Conservation (phyloP, 2,797 vertebrate genomes). For the Masticophis lateralis region DNA sequence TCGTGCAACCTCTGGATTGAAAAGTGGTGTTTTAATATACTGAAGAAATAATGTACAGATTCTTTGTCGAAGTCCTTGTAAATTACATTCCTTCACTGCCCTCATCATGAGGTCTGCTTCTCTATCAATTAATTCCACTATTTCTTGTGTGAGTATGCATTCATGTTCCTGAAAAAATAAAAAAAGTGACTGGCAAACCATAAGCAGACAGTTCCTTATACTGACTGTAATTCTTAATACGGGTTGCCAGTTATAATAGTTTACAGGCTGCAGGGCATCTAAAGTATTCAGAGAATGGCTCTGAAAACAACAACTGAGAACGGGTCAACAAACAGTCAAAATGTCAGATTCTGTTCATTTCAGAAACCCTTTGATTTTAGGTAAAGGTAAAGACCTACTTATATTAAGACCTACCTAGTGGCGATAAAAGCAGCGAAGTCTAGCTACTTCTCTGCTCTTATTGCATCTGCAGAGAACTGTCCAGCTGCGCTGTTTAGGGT, state of each 20-base stretch:
- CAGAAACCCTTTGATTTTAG: background rate
- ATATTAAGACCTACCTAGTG: no score
- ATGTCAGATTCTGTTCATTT: background rate
- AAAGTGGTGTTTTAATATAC: constrained; percentile 85
- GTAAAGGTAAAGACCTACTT: no score
- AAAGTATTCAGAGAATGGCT: background rate
- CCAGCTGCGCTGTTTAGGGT: no score
- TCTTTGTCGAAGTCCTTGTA: constrained; percentile 87
- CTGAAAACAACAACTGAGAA: background rate
- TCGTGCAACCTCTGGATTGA: constrained; percentile 84
- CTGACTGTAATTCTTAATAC: background rate
- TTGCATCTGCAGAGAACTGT: no score
- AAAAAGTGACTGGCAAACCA: constrained; percentile 3
- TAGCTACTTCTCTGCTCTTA: no score
- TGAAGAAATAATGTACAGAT: constrained; percentile 90
- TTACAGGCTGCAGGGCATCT: background rate
- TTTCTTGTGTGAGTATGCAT: constrained; percentile 84
- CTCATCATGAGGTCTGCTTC: constrained; percentile 85
- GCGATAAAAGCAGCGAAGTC: no score
- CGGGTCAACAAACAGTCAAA: background rate
- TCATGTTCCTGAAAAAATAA: constrained; percentile 78
- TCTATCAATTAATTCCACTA: constrained; percentile 85
- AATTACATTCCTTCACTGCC: constrained; percentile 73
- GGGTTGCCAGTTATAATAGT: background rate
- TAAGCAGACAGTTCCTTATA: background rate